Conservation (phyloP, 2,888 invertebrate species). For the Xestobium rufovillosum region DNA sequence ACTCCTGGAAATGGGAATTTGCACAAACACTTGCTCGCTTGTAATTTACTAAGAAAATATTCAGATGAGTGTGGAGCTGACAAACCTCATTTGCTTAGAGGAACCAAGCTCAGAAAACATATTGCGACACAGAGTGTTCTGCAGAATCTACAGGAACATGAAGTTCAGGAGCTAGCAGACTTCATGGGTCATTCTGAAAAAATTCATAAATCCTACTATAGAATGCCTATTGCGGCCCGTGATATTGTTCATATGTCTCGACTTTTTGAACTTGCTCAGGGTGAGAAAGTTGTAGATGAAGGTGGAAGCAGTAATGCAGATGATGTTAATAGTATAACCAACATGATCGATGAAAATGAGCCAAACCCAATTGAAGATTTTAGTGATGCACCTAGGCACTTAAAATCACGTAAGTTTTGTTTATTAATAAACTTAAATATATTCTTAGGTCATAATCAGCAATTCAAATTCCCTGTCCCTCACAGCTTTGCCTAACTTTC, state of each 20-base stretch:
- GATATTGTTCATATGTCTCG: constrained; percentile 24
- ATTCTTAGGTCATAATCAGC: too few species aligned
- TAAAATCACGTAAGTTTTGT: too few species aligned
- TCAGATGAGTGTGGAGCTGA: constrained; percentile 23
- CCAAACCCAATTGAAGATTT: too few species aligned
- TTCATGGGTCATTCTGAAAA: constrained; percentile 27
- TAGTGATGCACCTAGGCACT: too few species aligned
- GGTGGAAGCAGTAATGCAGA: too few species aligned
- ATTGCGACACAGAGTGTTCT: constrained; percentile 25
- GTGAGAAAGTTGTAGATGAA: too few species aligned
- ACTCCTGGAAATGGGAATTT: too few species aligned
- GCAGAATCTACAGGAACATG: constrained; percentile 23
- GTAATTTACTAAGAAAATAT: constrained; percentile 21
- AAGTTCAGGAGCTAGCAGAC: constrained; percentile 23
- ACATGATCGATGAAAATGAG: too few species aligned
- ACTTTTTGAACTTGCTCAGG: constrained; percentile 20
- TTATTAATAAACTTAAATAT: too few species aligned
- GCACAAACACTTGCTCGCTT: constrained; percentile 24
- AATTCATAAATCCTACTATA: constrained; percentile 24
- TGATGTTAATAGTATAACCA: too few species aligned
- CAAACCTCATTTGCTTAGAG: constrained; percentile 20
- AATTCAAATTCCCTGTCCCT: too few species aligned
- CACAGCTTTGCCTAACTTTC: too few species aligned
- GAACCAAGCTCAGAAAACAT: constrained; percentile 24
- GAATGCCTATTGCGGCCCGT: constrained; percentile 20